A percentile compares a stretch with the other conserved stretches of the same genome.
Conservation (phyloP, 2,797 vertebrate species). For the Xiphorhynchus erythropygius region DNA sequence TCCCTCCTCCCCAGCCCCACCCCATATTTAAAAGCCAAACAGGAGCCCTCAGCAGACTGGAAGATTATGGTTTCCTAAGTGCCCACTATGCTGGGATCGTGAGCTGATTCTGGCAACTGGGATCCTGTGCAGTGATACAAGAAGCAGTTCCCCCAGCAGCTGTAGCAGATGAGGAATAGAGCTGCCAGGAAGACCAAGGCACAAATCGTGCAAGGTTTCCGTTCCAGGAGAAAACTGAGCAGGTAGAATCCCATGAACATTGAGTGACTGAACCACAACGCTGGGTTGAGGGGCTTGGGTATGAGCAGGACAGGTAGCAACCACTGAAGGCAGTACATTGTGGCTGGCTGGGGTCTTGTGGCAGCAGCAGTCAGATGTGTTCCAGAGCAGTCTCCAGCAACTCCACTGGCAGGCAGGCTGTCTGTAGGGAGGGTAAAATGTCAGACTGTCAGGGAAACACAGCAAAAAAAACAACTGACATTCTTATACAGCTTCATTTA, state of each 20-base stretch:
- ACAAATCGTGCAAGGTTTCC: conserved; percentile 99
- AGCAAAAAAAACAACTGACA: not conserved
- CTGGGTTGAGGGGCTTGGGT: conserved; percentile 97
- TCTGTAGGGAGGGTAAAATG: conserved; percentile 57
- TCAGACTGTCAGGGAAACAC: conserved; percentile 50
- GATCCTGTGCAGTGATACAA: conserved; percentile 96
- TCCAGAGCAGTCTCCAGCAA: conserved; percentile 47
- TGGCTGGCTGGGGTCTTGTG: conserved; percentile 59
- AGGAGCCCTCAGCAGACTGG: conserved; percentile 46
- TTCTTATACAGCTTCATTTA: conserved; percentile 43
- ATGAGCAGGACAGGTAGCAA: conserved; percentile 97
- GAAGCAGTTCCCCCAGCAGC: conserved; percentile 99
- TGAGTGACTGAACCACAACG: conserved; percentile 98
- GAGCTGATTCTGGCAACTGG: conserved; percentile 87
- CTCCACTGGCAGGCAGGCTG: conserved; percentile 31
- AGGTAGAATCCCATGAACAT: conserved; percentile 99
- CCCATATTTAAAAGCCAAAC: conserved; percentile 67
- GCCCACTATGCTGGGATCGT: conserved; percentile 91
- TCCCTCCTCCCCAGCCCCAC: conserved; percentile 67
- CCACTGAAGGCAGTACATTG: conserved; percentile 99
- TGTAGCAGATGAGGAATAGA: conserved; percentile 98
- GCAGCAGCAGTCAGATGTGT: conserved; percentile 39
- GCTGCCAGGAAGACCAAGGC: conserved; percentile 98
- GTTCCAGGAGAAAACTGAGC: conserved; percentile 98
- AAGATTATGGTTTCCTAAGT: conserved; percentile 78